A percentile compares a stretch with the other conserved stretches of the same genome.
Conservation (phyloP, 2,888 invertebrate species). For the Sarcophaga caerulescens region DNA sequence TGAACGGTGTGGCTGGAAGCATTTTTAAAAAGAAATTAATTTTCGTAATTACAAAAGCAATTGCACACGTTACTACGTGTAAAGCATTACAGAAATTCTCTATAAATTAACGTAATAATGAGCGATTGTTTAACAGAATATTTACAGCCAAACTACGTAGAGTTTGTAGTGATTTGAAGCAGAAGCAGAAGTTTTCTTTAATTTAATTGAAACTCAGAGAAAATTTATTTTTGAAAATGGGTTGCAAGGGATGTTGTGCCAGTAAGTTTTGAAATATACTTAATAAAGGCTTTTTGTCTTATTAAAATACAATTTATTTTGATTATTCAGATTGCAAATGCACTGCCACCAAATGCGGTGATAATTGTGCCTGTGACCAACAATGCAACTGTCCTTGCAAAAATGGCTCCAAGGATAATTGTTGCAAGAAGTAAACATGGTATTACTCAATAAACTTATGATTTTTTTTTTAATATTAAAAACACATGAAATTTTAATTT, state of each 20-base stretch:
- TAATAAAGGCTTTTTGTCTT: background rate
- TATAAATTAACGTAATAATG: background rate
- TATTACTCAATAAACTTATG: background rate
- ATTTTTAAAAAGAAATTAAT: no score
- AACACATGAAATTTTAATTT: background rate
- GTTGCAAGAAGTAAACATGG: conserved; percentile 63
- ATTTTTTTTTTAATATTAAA: background rate
- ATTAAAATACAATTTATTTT: background rate
- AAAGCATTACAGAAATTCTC: conserved; percentile 43
- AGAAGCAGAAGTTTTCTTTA: background rate
- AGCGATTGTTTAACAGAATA: background rate
- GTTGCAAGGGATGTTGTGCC: conserved; percentile 75
- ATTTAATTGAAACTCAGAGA: conserved; percentile 1
- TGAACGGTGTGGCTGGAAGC: background rate
- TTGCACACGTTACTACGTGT: conserved; percentile 57
- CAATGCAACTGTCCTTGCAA: conserved; percentile 75
- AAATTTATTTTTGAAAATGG: conserved; percentile 69
- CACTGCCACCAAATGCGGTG: conserved; percentile 74
- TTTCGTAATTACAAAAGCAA: background rate
- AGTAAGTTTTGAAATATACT: conserved; percentile 69
- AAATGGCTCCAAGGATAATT: conserved; percentile 69
- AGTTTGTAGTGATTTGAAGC: conserved; percentile 24
- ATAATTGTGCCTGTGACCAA: conserved; percentile 74
- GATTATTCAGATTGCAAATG: conserved; percentile 74
- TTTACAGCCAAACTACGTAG: background rate